These are phyloP conservation scores for Chromis chromis DNA, from an alignment of 2,797 vertebrate species.

Conservation along the genomic window DNA sequence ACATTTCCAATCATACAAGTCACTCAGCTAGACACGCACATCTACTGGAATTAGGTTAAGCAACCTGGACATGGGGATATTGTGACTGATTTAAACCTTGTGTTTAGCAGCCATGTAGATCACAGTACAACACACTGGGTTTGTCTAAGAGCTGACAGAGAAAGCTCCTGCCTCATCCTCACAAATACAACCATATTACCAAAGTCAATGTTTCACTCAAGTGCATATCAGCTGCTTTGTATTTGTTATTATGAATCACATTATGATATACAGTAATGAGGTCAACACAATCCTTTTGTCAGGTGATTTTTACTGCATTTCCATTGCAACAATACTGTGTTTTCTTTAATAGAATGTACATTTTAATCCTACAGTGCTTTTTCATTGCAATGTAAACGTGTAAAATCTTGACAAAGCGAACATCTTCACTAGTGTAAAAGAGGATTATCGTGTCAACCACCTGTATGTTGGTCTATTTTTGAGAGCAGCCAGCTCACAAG, in stretches of 20 bases:
- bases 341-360: background rate
- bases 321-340: background rate
- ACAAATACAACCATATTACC: background rate
- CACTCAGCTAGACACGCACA: too few species aligned
- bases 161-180: background rate
- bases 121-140: background rate
- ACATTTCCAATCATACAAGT: too few species aligned
- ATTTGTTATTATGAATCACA: too few species aligned
- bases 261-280: too few species aligned
- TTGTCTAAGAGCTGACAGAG: background rate
- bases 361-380: background rate
- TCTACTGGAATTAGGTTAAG: background rate
- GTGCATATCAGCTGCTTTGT: background rate
- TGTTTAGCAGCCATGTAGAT: background rate
- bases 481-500: conserved; percentile 12
- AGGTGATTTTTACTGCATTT: background rate
- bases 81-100: too few species aligned
- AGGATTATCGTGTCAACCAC: background rate
- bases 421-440: background rate
- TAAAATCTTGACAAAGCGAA: background rate
- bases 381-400: background rate
- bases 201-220: background rate
- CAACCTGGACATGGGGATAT: background rate
- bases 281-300: background rate
- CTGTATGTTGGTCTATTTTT: background rate